Percentiles rank a stretch among this genome's conserved stretches.
phyloP scores from a whole-genome alignment of 2,113 vertebrate genomes.

The Zosterops japonicus region DNA sequence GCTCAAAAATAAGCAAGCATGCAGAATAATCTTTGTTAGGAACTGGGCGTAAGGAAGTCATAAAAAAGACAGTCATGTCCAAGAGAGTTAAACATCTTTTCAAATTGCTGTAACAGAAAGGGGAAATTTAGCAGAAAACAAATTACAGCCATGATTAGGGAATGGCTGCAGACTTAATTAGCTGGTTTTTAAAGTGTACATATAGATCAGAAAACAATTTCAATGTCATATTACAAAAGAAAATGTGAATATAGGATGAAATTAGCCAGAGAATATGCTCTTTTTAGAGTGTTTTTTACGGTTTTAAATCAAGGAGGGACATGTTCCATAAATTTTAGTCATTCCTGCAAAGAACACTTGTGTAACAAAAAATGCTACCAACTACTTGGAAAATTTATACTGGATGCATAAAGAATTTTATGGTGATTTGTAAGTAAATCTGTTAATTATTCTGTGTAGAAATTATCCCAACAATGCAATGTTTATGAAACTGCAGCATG shows the following conservation, averaged over 20 bases:
- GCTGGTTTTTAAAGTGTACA: neutral
- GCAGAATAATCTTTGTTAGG: neutral
- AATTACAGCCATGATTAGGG: slow-evolving; percentile 22
- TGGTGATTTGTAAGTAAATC: neutral
- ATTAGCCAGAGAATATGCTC: neutral
- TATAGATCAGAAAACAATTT: slow-evolving; percentile 25
- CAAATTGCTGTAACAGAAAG: slow-evolving; percentile 5
- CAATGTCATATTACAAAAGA: neutral
- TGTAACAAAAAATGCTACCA: neutral
- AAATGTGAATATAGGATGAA: neutral
- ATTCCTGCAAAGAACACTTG: neutral
- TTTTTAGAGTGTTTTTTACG: neutral
- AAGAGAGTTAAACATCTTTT: neutral
- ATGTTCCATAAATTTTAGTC: neutral
- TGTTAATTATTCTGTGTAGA: neutral
- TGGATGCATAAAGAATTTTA: neutral
- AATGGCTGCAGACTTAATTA: slow-evolving; percentile 33
- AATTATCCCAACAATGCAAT: neutral
- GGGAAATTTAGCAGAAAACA: slow-evolving; percentile 50
- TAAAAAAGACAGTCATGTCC: slow-evolving; percentile 24
- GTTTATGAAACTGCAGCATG: neutral
- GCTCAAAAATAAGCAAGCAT: neutral
- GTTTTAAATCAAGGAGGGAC: neutral
- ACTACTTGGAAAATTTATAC: neutral
- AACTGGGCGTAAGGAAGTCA: neutral